These are phyloP conservation scores for Minunthozetes semirufus DNA, from an alignment of 2,888 invertebrate genomes.

Conservation along the genomic window DNA sequence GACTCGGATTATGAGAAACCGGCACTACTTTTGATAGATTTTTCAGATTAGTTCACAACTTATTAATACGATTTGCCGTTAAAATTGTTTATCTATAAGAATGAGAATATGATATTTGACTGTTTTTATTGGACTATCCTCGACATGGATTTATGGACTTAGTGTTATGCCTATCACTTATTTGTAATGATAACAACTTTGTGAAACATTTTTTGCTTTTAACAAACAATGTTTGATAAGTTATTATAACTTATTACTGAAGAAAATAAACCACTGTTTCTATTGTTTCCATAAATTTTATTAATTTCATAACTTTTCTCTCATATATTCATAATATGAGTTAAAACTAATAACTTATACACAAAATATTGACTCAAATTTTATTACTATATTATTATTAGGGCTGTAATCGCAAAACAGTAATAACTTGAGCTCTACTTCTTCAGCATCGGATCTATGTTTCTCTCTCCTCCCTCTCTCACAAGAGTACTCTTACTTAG, in stretches of 20 bases:
- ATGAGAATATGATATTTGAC: conserved; percentile 5
- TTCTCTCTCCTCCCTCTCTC: not conserved
- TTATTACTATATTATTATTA: conserved; percentile 20
- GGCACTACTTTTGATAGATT: conserved; percentile 7
- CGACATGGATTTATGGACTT: conserved; percentile 22
- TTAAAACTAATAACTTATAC: not conserved
- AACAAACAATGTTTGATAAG: conserved; percentile 24
- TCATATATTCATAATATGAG: not conserved
- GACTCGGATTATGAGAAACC: conserved; percentile 5
- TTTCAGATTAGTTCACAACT: not conserved
- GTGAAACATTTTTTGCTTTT: not conserved
- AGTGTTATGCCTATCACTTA: conserved; percentile 1
- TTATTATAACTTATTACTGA: conserved; percentile 15
- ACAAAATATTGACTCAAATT: conserved; percentile 6
- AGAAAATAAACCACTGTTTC: conserved; percentile 14
- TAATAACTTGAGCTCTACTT: not conserved
- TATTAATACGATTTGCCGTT: not conserved
- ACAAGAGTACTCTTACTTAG: too few species aligned
- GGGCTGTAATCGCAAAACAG: not conserved
- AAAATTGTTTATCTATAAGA: conserved; percentile 1
- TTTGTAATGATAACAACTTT: not conserved
- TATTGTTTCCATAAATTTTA: conserved; percentile 5
- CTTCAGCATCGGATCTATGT: not conserved
- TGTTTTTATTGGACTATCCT: conserved; percentile 20
- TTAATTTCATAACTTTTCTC: not conserved